Evolutionary conservation across 2,797 vertebrate genomes (phyloP), one percentile per base, ranked within the genome.

Genomic region (Todus mexicanus): DNA sequence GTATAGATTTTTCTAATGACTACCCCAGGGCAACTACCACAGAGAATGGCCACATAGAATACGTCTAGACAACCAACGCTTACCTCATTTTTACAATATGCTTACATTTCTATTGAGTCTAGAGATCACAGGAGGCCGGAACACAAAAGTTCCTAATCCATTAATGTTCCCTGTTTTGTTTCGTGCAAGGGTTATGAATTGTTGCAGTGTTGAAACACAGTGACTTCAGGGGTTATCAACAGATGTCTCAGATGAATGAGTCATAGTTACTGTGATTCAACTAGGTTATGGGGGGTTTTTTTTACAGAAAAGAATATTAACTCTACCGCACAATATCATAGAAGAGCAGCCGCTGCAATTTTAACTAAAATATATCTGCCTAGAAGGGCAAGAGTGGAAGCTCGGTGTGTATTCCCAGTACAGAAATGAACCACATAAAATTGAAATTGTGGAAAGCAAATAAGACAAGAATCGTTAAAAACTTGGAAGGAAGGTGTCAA

Each of bases 201-300:
- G 75, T 48, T 64, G 82, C 65, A 60, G 42, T 92, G 89, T 70
- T 84, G 84, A 84, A 93, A 89, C 47, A 90, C 63, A 73, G 20
- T 83, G 70, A 96, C 96, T 94, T 94, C 84, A 94, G 83, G 74
- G 92, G 87, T 91, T 93, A 93, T 93, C 91, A 96, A 72, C 85
- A 94, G 84, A 84, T 91, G 92, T 94, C 85, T 90, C 31, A 76
- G 80, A 95, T 71, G 91, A 95, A 84, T 95, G 90, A 96, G 43
- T 95, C 90, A 90, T 33, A 89, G 63, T 82, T 75, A 74, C 17
- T 57, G 59, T 71, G 80, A 92, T 93, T 90, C 71, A 84, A 53
- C 47, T 45, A 66, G 35, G 72, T 75, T 88, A 72, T 29, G 8
- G n/a, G n/a, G 40, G 40, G 40, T 12, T 18, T 65, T 94, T 91